Conservation (phyloP, 2,888 invertebrate species). For the Deilephila porcellus region DNA sequence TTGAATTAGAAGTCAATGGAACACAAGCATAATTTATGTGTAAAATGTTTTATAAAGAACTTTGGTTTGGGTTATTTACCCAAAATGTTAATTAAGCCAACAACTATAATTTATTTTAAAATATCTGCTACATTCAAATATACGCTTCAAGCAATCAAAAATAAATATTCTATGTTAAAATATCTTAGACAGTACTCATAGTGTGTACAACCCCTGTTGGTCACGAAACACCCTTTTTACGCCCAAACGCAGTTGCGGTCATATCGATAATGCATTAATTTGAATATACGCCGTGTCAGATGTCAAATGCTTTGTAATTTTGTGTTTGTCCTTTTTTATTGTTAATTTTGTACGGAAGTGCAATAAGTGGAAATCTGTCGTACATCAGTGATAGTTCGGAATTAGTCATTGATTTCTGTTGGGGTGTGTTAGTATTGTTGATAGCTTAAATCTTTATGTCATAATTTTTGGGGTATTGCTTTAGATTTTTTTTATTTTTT, state of each 20-base stretch:
- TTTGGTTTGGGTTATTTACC: no score
- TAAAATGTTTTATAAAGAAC: no score
- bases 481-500: no score
- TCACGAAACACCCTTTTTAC: conserved; percentile 71
- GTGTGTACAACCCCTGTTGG: conserved; percentile 58
- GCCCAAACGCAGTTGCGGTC: conserved; percentile 76
- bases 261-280: conserved; percentile 84
- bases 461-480: no score
- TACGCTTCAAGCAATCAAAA: no score
- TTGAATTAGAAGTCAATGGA: no score
- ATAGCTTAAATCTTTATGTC: neutral
- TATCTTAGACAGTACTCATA: conserved; percentile 36
- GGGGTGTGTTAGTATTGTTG: neutral
- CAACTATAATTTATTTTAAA: no score
- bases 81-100: no score
- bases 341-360: conserved; percentile 67
- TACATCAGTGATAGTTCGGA: conserved; percentile 18
- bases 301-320: conserved; percentile 84
- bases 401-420: neutral
- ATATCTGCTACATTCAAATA: no score
- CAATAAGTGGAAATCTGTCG: conserved; percentile 36
- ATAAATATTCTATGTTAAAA: neutral
- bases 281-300: conserved; percentile 85
- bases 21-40: no score
- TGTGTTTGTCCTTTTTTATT: conserved; percentile 71